Evolutionary conservation across 2,113 vertebrate species (phyloP).

Genomic region (Morone chrysops): DNA sequence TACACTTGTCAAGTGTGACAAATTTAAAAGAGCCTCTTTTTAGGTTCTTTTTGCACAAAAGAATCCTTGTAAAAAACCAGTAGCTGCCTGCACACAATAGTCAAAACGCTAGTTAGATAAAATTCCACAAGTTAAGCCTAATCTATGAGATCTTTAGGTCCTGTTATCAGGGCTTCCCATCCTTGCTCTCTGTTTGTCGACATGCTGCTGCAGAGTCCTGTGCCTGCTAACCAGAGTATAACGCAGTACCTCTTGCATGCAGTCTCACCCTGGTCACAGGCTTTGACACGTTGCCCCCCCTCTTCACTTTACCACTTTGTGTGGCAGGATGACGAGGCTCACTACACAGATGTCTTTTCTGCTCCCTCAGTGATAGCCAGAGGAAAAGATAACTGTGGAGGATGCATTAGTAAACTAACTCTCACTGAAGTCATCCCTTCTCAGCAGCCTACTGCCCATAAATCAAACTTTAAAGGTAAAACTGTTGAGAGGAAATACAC

Average conservation of each 20-base stretch:
- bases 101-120: slow-evolving; percentile 56
- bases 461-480: not conserved
- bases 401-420: not conserved
- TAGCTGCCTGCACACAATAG: not conserved
- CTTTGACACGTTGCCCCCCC: slow-evolving; percentile 42
- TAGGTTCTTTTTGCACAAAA: not conserved
- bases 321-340: slow-evolving; percentile 35
- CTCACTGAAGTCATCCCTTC: not conserved
- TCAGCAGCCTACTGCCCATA: not conserved
- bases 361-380: slow-evolving; percentile 23
- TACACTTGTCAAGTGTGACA: slow-evolving; percentile 2
- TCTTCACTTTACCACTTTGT: slow-evolving; percentile 20
- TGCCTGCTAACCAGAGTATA: not conserved
- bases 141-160: slow-evolving; percentile 49
- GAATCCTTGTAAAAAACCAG: not conserved
- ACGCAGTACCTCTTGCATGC: slow-evolving; percentile 8
- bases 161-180: slow-evolving; percentile 57
- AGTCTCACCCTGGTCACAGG: slow-evolving; percentile 33
- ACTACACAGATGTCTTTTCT: not conserved
- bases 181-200: slow-evolving; percentile 23
- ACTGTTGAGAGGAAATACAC: slow-evolving; percentile 3
- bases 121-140: slow-evolving; percentile 44
- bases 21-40: slow-evolving; percentile 15
- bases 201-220: slow-evolving; percentile 51
- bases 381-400: slow-evolving; percentile 22